phyloP scores from a whole-genome alignment of 2,888 invertebrate genomes.

The Lasioglossum figueresi region DNA sequence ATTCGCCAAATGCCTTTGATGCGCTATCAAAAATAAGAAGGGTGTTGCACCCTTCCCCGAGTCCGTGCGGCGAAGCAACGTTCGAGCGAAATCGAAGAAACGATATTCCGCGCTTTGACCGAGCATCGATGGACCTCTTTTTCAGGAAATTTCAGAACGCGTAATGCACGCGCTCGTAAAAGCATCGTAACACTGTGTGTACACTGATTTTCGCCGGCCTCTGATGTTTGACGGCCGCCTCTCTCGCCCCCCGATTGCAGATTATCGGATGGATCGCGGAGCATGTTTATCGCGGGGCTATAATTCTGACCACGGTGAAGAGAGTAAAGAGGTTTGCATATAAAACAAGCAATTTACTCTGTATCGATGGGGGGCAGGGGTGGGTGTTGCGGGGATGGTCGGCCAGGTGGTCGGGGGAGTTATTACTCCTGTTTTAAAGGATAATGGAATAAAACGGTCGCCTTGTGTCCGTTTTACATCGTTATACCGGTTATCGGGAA shows the following conservation, averaged over 20 bases:
- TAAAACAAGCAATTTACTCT: constrained; percentile 66
- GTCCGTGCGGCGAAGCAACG: neutral
- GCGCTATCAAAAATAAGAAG: no score
- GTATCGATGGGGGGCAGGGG: constrained; percentile 24
- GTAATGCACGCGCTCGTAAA: constrained; percentile 1
- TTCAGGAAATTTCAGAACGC: constrained; percentile 19
- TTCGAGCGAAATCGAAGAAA: constrained; percentile 1
- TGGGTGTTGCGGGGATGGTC: neutral
- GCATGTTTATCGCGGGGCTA: constrained; percentile 61
- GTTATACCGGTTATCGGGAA: constrained; percentile 56
- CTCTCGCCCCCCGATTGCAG: constrained; percentile 37
- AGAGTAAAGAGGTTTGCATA: constrained; percentile 68
- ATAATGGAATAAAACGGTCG: constrained; percentile 61
- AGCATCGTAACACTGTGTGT: constrained; percentile 26
- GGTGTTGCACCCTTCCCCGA: neutral
- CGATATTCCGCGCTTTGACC: neutral
- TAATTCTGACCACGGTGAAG: constrained; percentile 55
- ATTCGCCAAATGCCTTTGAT: no score
- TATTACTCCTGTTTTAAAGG: constrained; percentile 60
- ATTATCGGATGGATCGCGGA: constrained; percentile 55
- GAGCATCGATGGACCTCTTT: neutral
- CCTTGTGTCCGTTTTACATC: constrained; percentile 61
- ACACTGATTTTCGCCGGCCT: constrained; percentile 30
- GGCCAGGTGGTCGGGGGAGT: constrained; percentile 18
- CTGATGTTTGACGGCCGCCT: constrained; percentile 23